Evolutionary conservation across 1,140 invertebrate species (phyloP).

Genomic region (Trachymyrmex cornetzi): DNA sequence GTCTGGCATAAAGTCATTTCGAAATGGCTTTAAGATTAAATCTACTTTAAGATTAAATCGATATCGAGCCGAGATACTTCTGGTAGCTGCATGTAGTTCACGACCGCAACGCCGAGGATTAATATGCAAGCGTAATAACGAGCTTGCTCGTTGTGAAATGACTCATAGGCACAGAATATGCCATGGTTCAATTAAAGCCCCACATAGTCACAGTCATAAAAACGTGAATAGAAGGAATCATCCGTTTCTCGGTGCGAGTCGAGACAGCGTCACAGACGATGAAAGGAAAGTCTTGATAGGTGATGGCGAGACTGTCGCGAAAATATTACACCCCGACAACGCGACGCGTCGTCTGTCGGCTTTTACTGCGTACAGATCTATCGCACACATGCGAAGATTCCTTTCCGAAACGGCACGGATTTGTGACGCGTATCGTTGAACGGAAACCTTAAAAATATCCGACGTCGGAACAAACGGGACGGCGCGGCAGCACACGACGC

Average conservation of each 20-base stretch:
- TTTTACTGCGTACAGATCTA: conserved; percentile 1
- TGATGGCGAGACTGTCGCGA: conserved; percentile 34
- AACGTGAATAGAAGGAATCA: conserved; percentile 62
- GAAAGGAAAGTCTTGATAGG: conserved; percentile 53
- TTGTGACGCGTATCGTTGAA: conserved; percentile 17
- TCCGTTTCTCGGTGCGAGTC: conserved; percentile 17
- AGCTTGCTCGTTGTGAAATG: conserved; percentile 10
- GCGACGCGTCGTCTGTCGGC: conserved; percentile 17
- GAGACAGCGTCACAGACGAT: conserved; percentile 20
- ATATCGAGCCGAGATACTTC: conserved; percentile 6
- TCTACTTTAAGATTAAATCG: conserved; percentile 53
- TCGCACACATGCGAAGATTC: conserved; percentile 15
- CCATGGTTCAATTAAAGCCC: conserved; percentile 49
- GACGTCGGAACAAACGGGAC: conserved; percentile 40
- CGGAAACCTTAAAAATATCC: conserved; percentile 71
- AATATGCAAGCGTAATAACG: conserved; percentile 58
- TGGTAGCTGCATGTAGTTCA: background rate
- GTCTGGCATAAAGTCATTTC: background rate
- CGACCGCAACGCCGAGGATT: background rate
- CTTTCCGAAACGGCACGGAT: conserved; percentile 17
- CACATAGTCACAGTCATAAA: background rate
- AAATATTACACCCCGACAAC: conserved; percentile 62
- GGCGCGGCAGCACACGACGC: conserved; percentile 20
- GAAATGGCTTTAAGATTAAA: conserved; percentile 31
- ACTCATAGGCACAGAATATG: conserved; percentile 17